Base-by-base conservation (phyloP, 1,140 invertebrate genomes). In the Hypothenemus hampei region DNA sequence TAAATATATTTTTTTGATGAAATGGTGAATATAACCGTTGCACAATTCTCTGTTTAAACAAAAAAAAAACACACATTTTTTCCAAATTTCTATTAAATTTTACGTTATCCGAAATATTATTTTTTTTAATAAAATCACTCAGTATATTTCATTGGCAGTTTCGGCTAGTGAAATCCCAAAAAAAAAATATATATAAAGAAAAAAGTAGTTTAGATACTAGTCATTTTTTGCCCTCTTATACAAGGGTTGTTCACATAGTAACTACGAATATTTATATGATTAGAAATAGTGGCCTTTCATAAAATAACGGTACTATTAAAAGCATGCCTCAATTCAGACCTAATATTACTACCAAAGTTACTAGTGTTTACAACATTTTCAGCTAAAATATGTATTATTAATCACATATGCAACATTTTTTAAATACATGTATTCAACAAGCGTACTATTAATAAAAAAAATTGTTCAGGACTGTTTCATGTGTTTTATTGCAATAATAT, bases 271-370 rank as follows among this genome's bases (percentile, higher is more conserved):
- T n/a, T n/a, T 56, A 50, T 53, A 41, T 62, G 62, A 24, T 51
- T 59, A 48, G 49, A 31, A 57, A 59, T 64, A 64, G 62, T 62
- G 60, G 62, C 62, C 62, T 64, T 64, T 56, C 20, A 33, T 56
- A 21, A 48, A 43, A 49, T n/a, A 61, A 57, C 13, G 35, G 20
- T 59, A 57, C 41, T 56, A 36, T n/a, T n/a, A n/a, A n/a, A n/a
- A 11, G 45, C 45, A 56, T 56, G 45, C 29, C 29, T 46, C 26
- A 24, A 39, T 20, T 51, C n/a, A n/a, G n/a, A n/a, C n/a, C n/a
- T n/a, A n/a, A n/a, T n/a, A n/a, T 31, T 36, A 36, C 23, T 35
- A 44, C 21, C 15, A 22, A 46, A 35, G 51, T 54, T 54, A 54
- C 41, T 54, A 54, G 51, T 45, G 20, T 54, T 54, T 46, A 36